Percentiles rank a stretch among this genome's conserved stretches.
phyloP scores from a whole-genome alignment of 2,113 vertebrate genomes.

The Shinisaurus crocodilurus region DNA sequence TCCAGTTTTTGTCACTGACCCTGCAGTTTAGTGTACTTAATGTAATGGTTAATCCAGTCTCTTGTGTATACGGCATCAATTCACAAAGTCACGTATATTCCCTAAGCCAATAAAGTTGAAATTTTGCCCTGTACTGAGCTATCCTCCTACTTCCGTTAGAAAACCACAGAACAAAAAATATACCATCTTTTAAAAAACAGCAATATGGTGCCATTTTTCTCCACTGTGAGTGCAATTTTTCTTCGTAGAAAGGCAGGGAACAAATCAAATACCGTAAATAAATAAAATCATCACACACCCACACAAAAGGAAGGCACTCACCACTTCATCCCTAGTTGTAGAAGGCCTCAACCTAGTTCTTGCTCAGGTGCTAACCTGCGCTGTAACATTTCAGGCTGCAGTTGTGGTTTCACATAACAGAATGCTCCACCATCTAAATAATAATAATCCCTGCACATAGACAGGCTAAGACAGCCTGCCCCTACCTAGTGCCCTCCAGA shows the following conservation, averaged over 20 bases:
- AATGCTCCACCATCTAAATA: not conserved
- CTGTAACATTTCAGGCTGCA: not conserved
- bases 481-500: too few relatives aligned
- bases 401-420: not conserved
- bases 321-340: not conserved
- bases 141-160: not conserved
- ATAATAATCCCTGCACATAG: not conserved
- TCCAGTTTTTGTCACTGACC: not conserved
- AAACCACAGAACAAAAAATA: not conserved
- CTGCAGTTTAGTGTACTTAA: not conserved
- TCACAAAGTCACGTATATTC: not conserved
- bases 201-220: too few relatives aligned
- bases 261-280: not conserved
- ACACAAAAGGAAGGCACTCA: not conserved
- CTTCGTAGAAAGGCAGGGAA: not conserved
- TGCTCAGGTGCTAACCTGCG: not conserved
- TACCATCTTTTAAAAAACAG: not conserved
- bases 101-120: not conserved
- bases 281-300: not conserved
- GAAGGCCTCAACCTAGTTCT: not conserved
- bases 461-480: not conserved
- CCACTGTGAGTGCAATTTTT: too few relatives aligned
- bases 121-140: not conserved
- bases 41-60: conserved; percentile 12
- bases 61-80: not conserved